A percentile compares a stretch with the other conserved stretches of the same genome.
Conservation (phyloP, 2,888 invertebrate species). For the Corythucha ciliata region DNA sequence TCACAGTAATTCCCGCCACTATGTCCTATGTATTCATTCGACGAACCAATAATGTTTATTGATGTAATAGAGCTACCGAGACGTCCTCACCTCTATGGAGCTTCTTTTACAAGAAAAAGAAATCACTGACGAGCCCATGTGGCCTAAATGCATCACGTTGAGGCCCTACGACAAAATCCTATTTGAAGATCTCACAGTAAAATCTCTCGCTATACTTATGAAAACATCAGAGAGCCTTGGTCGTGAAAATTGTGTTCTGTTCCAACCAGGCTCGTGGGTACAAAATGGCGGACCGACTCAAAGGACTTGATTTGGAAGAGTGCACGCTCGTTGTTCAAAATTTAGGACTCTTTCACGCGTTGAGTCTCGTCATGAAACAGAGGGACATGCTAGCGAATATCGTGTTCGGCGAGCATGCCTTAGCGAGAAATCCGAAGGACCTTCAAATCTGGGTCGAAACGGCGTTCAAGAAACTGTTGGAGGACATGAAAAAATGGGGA, state of each 20-base stretch:
- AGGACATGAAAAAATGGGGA: slow-evolving; percentile 8
- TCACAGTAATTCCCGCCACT: too few species aligned
- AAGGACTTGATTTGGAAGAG: background rate
- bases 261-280: background rate
- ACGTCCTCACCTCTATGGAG: slow-evolving; percentile 24
- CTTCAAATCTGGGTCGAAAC: background rate
- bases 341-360: slow-evolving; percentile 14
- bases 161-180: slow-evolving; percentile 17
- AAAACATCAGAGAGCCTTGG: background rate
- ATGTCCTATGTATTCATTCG: too few species aligned
- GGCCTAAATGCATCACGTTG: slow-evolving; percentile 21
- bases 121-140: slow-evolving; percentile 16
- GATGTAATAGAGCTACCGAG: slow-evolving; percentile 27
- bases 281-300: background rate
- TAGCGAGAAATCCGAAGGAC: background rate
- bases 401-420: background rate
- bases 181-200: slow-evolving; percentile 25
- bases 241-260: background rate
- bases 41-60: too few species aligned
- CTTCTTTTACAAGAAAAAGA: slow-evolving; percentile 13
- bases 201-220: background rate
- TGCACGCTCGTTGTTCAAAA: background rate
- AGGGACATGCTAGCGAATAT: background rate
- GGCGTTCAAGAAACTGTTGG: background rate
- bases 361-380: background rate